Base-by-base conservation (phyloP, 2,888 invertebrate genomes). In the Galerucella calmariensis region DNA sequence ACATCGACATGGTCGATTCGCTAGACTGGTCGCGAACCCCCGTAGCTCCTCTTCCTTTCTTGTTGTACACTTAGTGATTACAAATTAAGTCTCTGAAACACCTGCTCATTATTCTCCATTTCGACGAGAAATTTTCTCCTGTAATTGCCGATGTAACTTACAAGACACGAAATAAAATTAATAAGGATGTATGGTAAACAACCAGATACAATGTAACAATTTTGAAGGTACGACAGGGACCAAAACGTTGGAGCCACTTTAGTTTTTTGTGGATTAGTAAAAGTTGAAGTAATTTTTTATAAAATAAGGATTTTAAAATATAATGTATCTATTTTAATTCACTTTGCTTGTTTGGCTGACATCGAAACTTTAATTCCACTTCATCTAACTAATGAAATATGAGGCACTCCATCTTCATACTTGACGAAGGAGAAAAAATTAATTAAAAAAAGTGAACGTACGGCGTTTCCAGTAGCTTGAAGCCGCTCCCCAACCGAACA, bases 401-500 rank as follows among this genome's bases (percentile, higher is more conserved):
- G 56, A 56, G 16, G 16, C 56, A 56, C 20, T 56, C 56, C n/a
- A 56, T 16, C 56, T 56, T 56, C 56, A 16, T 56, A 56, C 56
- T 56, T 56, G 20, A 20, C 56, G 20, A 56, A 20, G 56, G 56
- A 56, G 56, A 56, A 56, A 56, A 72, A 69, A 69, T 72, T 72
- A 73, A 72, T 75, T 66, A 67, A 69, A 72, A 65, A 62, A 62
- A 65, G 35, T 53, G 62, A 66, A 48, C 27, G 51, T 66, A 51
- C 41, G 20, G 69, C 69, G 73, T 75, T 63, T 72, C 66, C 66
- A 68, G 69, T 5, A 56, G 41, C 35, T 14, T 75, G 68, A 74
- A 66, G 76, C 80, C 79, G 79, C 80, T 77, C 80, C 79, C 79
- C 46, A 73, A 69, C 71, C 75, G 74, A 69, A 73, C 77, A 71